These are phyloP conservation scores for Phasia obesa DNA, from an alignment of 2,888 invertebrate species.

Conservation along the genomic window DNA sequence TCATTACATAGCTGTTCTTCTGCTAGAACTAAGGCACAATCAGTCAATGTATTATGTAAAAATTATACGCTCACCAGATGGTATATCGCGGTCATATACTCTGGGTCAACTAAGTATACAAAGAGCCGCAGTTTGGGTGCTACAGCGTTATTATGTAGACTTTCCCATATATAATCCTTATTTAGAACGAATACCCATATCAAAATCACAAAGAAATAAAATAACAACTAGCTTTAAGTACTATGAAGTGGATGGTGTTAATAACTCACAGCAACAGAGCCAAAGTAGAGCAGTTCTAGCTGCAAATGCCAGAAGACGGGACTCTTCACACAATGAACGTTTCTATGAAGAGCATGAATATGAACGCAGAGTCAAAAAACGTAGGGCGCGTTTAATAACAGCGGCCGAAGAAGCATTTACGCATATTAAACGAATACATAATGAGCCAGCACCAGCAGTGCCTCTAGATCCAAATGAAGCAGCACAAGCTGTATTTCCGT, in stretches of 20 bases:
- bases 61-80: slow-evolving; percentile 97
- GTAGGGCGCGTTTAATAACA: slow-evolving; percentile 93
- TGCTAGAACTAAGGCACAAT: slow-evolving; percentile 96
- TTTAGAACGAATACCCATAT: slow-evolving; percentile 93
- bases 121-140: slow-evolving; percentile 95
- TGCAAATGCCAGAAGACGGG: slow-evolving; percentile 91
- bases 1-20: slow-evolving; percentile 95
- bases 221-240: slow-evolving; percentile 94
- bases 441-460: slow-evolving; percentile 89
- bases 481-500: slow-evolving; percentile 98
- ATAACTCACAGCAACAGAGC: slow-evolving; percentile 86
- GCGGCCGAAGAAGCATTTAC: slow-evolving; percentile 99
- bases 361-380: slow-evolving; percentile 94
- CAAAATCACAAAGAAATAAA: slow-evolving; percentile 90
- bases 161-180: slow-evolving; percentile 99
- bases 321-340: slow-evolving; percentile 97
- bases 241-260: slow-evolving; percentile 96
- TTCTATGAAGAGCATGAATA: slow-evolving; percentile 99
- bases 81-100: slow-evolving; percentile 93
- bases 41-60: slow-evolving; percentile 95
- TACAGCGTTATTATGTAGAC: slow-evolving; percentile 97
- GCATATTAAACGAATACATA: slow-evolving; percentile 93
- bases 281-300: slow-evolving; percentile 88
- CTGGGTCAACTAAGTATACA: slow-evolving; percentile 96
- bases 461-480: slow-evolving; percentile 97